Percentiles rank a stretch among this genome's conserved stretches.
These are phyloP conservation scores for Andinoacara biseriatus DNA, from an alignment of 2,113 vertebrate species.

Conservation along the genomic window DNA sequence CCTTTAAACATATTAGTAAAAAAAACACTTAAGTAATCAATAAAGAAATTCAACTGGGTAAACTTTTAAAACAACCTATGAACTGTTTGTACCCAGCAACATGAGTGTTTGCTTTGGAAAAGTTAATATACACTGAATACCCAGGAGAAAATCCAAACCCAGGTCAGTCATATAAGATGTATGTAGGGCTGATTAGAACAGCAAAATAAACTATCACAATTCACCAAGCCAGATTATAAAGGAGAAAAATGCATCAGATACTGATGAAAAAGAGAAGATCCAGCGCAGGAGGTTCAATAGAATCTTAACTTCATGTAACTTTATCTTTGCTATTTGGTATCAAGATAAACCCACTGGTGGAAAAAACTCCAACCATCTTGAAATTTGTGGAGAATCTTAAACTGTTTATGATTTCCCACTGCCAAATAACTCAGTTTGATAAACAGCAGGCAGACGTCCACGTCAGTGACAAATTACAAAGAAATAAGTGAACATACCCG, in stretches of 20 bases:
- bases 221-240: background rate
- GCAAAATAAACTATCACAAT: background rate
- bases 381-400: background rate
- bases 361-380: background rate
- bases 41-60: no score
- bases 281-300: background rate
- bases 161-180: background rate
- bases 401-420: background rate
- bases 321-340: background rate
- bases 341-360: background rate
- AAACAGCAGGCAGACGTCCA: background rate
- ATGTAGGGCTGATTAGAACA: background rate
- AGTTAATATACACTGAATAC: background rate
- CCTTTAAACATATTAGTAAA: no score
- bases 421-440: background rate
- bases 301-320: background rate
- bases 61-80: no score
- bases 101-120: background rate
- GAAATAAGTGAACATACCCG: constrained; percentile 77
- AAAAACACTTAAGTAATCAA: no score
- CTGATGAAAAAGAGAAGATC: background rate
- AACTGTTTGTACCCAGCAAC: background rate
- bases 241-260: background rate
- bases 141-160: background rate
- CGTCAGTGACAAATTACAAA: background rate